A percentile compares a stretch with the other conserved stretches of the same genome.
phyloP scores from a whole-genome alignment of 2,113 vertebrate species.

The Oophaga pumilio region DNA sequence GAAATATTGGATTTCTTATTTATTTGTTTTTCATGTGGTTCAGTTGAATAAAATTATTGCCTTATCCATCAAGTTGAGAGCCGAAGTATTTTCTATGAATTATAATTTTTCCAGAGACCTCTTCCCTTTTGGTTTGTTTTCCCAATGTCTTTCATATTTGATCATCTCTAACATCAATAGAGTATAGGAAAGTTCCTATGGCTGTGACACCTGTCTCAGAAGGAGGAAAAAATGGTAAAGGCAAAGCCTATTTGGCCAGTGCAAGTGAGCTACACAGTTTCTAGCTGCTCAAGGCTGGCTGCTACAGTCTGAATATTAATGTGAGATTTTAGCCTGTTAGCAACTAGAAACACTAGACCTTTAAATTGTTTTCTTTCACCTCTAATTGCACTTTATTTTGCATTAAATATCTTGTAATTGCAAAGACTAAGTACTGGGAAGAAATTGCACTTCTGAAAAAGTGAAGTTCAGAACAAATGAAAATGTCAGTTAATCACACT shows the following conservation, averaged over 20 bases:
- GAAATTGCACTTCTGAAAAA: constrained; percentile 23
- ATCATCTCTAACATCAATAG: neutral
- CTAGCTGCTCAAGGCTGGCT: neutral
- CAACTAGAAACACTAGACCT: neutral
- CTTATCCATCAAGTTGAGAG: no score
- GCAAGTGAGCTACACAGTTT: neutral
- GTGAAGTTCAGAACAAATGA: neutral
- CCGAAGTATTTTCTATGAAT: neutral
- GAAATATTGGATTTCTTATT: no score
- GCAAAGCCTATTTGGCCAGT: neutral
- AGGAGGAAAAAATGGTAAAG: no score
- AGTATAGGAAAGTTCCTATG: neutral
- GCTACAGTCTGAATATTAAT: neutral
- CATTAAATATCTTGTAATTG: constrained; percentile 5
- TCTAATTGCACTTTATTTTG: neutral
- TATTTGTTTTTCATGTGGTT: no score
- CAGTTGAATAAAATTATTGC: no score
- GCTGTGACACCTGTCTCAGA: no score
- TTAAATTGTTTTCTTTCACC: neutral
- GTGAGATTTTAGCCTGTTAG: neutral
- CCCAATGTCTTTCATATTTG: neutral
- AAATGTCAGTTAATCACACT: constrained; percentile 19
- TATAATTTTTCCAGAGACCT: neutral
- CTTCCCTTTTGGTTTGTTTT: neutral
- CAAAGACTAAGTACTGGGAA: neutral